A percentile compares a stretch with the other conserved stretches of the same genome.
Evolutionary conservation across 2,888 invertebrate genomes (phyloP).

Genomic region (Sinotaia quadrata): DNA sequence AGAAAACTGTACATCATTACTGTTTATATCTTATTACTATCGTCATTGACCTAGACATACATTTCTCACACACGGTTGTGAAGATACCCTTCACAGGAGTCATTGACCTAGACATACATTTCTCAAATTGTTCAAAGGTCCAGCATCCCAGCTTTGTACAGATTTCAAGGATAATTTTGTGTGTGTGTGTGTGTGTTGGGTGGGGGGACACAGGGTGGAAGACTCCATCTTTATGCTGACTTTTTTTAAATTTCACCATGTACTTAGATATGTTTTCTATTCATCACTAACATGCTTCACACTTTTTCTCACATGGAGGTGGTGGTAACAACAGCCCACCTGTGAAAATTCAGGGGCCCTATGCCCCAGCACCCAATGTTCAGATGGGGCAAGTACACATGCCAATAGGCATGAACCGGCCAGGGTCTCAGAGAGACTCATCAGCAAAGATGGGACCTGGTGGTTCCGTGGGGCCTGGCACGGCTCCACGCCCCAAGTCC

Average conservation of each 20-base stretch:
- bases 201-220: not conserved
- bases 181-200: not conserved
- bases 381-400: constrained; percentile 26
- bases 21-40: too few species aligned
- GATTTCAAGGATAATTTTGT: too few species aligned
- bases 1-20: too few species aligned
- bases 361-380: constrained; percentile 21
- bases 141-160: too few species aligned
- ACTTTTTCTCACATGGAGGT: constrained; percentile 2
- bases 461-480: not conserved
- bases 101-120: too few species aligned
- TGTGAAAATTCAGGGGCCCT: constrained; percentile 24
- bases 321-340: constrained; percentile 22
- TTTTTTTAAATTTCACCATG: too few species aligned
- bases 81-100: too few species aligned
- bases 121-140: too few species aligned
- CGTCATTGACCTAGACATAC: too few species aligned
- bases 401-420: constrained; percentile 23
- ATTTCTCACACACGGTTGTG: too few species aligned
- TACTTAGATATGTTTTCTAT: too few species aligned
- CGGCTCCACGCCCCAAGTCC: not conserved
- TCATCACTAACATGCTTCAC: not conserved
- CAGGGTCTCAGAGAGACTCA: constrained; percentile 21
- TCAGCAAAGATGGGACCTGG: constrained; percentile 12
- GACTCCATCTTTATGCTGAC: not conserved